These are phyloP conservation scores for Zophobas atratus DNA, from an alignment of 1,140 invertebrate species.

Conservation along the genomic window DNA sequence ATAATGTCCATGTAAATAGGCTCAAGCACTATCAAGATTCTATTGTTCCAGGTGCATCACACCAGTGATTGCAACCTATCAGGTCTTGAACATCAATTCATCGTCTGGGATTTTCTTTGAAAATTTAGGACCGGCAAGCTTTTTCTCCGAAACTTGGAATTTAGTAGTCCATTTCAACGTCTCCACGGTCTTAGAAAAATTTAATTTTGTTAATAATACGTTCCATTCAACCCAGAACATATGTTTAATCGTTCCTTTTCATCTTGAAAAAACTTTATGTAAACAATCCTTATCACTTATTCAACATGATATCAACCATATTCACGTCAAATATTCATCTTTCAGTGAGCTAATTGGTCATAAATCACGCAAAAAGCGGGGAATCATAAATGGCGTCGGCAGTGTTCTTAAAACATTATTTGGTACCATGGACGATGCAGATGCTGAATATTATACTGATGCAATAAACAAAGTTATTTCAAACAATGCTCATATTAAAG, in stretches of 20 bases:
- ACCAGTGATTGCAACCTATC: background rate
- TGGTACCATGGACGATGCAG: too few relatives aligned
- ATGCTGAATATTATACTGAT: too few relatives aligned
- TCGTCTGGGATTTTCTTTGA: too few relatives aligned
- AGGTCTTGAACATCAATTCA: background rate
- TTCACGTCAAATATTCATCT: background rate
- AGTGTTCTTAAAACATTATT: too few relatives aligned
- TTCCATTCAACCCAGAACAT: background rate
- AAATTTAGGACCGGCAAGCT: too few relatives aligned
- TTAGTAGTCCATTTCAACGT: background rate
- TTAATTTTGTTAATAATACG: background rate
- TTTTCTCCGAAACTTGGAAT: too few relatives aligned
- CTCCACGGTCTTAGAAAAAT: background rate
- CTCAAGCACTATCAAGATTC: background rate
- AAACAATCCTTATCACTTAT: background rate
- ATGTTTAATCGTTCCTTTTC: background rate
- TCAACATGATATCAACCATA: background rate
- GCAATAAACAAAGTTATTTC: too few relatives aligned
- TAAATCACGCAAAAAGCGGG: constrained; percentile 20
- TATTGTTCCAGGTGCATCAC: background rate
- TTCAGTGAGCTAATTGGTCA: constrained; percentile 9
- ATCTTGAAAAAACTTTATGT: constrained; percentile 2
- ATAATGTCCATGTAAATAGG: background rate
- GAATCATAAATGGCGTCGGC: too few relatives aligned
- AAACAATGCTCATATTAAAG: too few relatives aligned